Percentiles rank a stretch among this genome's conserved stretches.
Evolutionary conservation across 2,113 vertebrate genomes (phyloP).

Genomic region (Malurus melanocephalus): DNA sequence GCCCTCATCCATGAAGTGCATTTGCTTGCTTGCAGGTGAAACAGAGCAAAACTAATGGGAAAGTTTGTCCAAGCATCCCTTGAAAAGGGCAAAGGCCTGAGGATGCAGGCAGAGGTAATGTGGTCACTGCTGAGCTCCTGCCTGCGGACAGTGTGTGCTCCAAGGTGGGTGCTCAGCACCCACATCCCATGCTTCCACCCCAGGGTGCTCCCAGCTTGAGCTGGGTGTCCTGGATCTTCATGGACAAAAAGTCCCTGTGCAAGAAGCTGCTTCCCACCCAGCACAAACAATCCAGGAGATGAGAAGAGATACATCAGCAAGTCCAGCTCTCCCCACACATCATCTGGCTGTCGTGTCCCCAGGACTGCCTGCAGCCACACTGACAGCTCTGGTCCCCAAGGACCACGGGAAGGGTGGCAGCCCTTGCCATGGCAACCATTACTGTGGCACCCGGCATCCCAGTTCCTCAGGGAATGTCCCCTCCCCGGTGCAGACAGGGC

Average conservation of each 20-base stretch:
- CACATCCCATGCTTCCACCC: fast-evolving
- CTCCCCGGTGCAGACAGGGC: neutral
- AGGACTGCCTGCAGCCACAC: slow-evolving; percentile 39
- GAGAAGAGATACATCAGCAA: neutral
- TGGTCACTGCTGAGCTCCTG: neutral
- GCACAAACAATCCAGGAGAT: neutral
- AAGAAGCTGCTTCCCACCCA: neutral
- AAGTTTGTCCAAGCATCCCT: neutral
- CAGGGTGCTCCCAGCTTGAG: neutral
- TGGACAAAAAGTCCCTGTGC: neutral
- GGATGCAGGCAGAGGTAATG: neutral
- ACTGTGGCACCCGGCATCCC: neutral
- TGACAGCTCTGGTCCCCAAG: neutral
- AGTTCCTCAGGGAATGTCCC: neutral
- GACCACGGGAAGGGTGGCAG: neutral
- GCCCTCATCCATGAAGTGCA: neutral
- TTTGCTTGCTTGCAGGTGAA: neutral
- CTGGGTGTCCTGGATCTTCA: neutral
- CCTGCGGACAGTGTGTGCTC: fast-evolving
- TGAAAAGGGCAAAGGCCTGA: neutral
- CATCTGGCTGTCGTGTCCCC: slow-evolving; percentile 62
- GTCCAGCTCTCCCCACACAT: neutral
- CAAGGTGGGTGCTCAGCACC: neutral
- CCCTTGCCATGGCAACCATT: slow-evolving; percentile 27
- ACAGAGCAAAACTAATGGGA: neutral